phyloP scores from a whole-genome alignment of 1,140 invertebrate genomes.

The Artemia franciscana region DNA sequence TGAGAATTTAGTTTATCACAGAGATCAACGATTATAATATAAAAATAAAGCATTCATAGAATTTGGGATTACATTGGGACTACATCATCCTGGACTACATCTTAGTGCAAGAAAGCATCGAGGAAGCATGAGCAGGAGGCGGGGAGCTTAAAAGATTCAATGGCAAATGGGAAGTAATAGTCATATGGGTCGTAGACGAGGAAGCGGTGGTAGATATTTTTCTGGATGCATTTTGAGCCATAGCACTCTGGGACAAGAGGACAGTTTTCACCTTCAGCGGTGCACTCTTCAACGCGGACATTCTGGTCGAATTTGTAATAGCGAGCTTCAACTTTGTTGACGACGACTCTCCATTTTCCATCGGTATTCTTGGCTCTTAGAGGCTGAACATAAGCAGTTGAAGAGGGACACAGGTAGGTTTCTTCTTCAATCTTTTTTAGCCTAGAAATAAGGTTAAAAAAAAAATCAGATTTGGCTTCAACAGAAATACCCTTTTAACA shows the following conservation, averaged over 20 bases:
- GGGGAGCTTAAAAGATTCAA: conserved; percentile 16
- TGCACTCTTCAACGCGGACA: conserved; percentile 15
- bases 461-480: too few species aligned
- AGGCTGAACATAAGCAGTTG: conserved; percentile 14
- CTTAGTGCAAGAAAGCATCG: conserved; percentile 11
- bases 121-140: conserved; percentile 14
- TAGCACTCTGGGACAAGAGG: conserved; percentile 15
- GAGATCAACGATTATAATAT: too few species aligned
- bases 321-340: conserved; percentile 15
- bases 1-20: too few species aligned
- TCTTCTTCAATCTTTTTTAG: conserved; percentile 13
- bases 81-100: too few species aligned
- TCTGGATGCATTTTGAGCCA: conserved; percentile 16
- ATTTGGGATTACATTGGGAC: too few species aligned
- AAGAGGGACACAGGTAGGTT: conserved; percentile 13
- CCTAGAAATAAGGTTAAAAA: conserved; percentile 2
- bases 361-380: conserved; percentile 15
- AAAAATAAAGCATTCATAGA: too few species aligned
- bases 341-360: conserved; percentile 17
- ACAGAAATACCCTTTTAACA: too few species aligned
- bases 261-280: conserved; percentile 11
- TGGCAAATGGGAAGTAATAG: conserved; percentile 15
- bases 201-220: conserved; percentile 16
- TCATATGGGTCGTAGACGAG: conserved; percentile 15
- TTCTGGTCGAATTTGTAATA: conserved; percentile 16